These are phyloP conservation scores for Aspidiotus rigidus DNA, from an alignment of 2,888 invertebrate species.

Conservation along the genomic window DNA sequence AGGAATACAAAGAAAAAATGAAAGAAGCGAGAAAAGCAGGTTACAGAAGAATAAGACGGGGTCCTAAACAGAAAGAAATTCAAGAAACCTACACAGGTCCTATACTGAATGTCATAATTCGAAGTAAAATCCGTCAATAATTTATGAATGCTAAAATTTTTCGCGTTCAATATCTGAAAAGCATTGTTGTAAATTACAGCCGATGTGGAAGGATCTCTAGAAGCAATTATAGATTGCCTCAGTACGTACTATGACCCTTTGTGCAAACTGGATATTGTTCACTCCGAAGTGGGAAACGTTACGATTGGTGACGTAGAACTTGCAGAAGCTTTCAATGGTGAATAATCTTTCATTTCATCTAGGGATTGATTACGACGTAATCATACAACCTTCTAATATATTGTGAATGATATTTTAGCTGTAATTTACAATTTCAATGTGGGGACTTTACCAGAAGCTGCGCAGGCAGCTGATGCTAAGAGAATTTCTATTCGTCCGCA, in stretches of 20 bases:
- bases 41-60: constrained; percentile 41
- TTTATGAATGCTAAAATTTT: neutral
- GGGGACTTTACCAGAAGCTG: constrained; percentile 45
- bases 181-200: constrained; percentile 47
- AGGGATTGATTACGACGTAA: neutral
- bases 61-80: constrained; percentile 25
- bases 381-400: neutral
- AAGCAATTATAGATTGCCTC: constrained; percentile 84
- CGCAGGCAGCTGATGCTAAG: constrained; percentile 47
- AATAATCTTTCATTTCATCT: constrained; percentile 18
- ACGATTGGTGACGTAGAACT: constrained; percentile 74
- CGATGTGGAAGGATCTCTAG: constrained; percentile 93
- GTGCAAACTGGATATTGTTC: constrained; percentile 74
- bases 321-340: constrained; percentile 61
- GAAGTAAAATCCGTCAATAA: constrained; percentile 7
- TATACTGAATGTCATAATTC: constrained; percentile 18
- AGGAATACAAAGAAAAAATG: constrained; percentile 55
- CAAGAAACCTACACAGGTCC: neutral
- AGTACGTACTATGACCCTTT: constrained; percentile 69
- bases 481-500: constrained; percentile 55
- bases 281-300: constrained; percentile 82
- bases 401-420: constrained; percentile 45
- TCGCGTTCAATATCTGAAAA: neutral
- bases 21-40: constrained; percentile 55
- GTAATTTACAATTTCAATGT: constrained; percentile 86